Percentiles rank a stretch among this genome's conserved stretches.
Evolutionary conservation across 2,113 vertebrate species (phyloP).

Genomic region (Sakesphorus luctuosus): DNA sequence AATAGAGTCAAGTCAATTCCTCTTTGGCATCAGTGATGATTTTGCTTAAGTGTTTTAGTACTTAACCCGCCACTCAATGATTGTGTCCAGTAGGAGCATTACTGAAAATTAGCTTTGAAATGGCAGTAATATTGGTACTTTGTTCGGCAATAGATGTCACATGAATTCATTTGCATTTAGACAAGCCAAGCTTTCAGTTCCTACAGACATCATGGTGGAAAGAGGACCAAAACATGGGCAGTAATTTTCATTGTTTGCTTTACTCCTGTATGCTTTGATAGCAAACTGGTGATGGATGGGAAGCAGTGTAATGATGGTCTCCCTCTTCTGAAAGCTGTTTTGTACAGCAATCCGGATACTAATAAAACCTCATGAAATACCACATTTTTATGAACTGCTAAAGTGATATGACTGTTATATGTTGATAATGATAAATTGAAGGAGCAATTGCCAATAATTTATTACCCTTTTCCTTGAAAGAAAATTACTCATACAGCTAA

Average conservation of each 20-base stretch:
- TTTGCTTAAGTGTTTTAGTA: neutral
- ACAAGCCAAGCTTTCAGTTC: neutral
- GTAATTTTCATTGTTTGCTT: conserved; percentile 50
- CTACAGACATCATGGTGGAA: neutral
- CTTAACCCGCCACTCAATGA: neutral
- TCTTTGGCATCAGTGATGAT: neutral
- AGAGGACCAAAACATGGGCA: conserved; percentile 23
- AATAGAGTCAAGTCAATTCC: neutral
- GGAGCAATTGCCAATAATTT: conserved; percentile 30
- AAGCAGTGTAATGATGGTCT: neutral
- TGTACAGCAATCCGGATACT: neutral
- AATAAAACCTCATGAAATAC: conserved; percentile 49
- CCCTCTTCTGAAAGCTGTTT: neutral
- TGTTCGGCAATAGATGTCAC: neutral
- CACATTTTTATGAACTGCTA: neutral
- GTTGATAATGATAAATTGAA: conserved; percentile 36
- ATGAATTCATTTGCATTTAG: neutral
- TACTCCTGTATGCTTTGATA: conserved; percentile 22
- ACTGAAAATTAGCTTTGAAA: conserved; percentile 7
- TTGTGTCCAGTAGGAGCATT: neutral
- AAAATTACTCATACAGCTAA: conserved; percentile 2
- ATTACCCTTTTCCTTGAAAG: conserved; percentile 9
- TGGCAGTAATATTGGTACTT: neutral
- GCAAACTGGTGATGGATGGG: conserved; percentile 40
- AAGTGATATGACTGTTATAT: conserved; percentile 22